Percentiles rank a stretch among this genome's conserved stretches.
Evolutionary conservation across 2,113 vertebrate genomes (phyloP).

Genomic region (Cynocephalus volans): DNA sequence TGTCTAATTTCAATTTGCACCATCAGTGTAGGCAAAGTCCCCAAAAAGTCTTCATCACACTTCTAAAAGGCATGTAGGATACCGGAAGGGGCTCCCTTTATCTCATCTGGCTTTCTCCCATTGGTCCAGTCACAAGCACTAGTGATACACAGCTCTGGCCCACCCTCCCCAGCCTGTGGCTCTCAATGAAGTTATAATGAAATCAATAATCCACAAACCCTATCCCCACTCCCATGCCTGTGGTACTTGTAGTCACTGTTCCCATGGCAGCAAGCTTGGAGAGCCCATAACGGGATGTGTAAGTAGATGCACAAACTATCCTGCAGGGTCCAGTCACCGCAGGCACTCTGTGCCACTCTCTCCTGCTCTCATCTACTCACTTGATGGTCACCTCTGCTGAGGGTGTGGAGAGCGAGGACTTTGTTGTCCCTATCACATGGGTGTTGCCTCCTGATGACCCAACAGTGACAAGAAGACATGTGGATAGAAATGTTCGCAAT

Average conservation of each 20-base stretch:
- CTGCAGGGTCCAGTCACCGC: no score
- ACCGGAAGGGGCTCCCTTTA: neutral
- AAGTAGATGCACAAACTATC: neutral
- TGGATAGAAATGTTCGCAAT: neutral
- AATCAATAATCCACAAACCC: neutral
- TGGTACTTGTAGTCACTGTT: no score
- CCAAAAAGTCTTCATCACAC: neutral
- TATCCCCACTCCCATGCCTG: no score
- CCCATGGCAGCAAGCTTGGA: neutral
- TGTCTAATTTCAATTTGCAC: neutral
- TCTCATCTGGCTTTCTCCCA: neutral
- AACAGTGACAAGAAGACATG: neutral
- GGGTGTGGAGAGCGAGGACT: neutral
- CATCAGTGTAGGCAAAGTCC: neutral
- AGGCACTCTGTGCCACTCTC: accelerated
- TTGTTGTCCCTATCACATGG: neutral
- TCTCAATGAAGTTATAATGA: neutral
- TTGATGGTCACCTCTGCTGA: no score
- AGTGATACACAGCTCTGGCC: neutral
- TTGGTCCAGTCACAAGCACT: neutral
- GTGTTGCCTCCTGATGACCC: neutral
- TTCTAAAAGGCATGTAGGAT: neutral
- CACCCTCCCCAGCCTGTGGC: no score
- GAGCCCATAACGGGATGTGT: neutral
- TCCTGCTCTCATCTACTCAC: no score